These are phyloP conservation scores for Cyprinodon variegatus DNA, from an alignment of 2,113 vertebrate species.

Conservation along the genomic window DNA sequence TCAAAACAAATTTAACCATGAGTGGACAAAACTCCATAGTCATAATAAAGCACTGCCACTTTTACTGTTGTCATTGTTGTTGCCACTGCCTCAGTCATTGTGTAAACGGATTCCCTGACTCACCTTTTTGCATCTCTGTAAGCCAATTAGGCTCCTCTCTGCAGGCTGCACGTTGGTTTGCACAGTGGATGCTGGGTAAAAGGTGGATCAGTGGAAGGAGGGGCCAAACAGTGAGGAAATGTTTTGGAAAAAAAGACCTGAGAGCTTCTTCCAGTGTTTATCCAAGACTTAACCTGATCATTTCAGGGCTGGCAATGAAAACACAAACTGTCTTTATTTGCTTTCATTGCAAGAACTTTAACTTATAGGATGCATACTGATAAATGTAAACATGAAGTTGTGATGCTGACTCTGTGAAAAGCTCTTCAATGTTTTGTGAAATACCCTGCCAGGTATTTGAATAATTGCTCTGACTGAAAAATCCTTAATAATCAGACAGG, in stretches of 20 bases:
- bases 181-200: conserved; percentile 25
- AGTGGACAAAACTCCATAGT: conserved; percentile 16
- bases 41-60: conserved; percentile 10
- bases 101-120: conserved; percentile 76
- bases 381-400: too few species aligned
- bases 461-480: too few species aligned
- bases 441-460: too few species aligned
- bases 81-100: conserved; percentile 47
- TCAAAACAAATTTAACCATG: neutral
- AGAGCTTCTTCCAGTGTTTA: neutral
- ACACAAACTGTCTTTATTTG: too few species aligned
- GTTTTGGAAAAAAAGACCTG: neutral
- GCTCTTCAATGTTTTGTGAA: too few species aligned
- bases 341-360: too few species aligned
- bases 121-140: conserved; percentile 74
- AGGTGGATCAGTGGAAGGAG: conserved; percentile 20
- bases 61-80: conserved; percentile 42
- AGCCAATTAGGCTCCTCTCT: conserved; percentile 70
- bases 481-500: too few species aligned
- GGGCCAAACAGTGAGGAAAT: conserved; percentile 1
- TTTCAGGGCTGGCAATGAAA: neutral
- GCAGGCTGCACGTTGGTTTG: conserved; percentile 43
- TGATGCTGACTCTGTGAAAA: too few species aligned
- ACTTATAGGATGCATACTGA: too few species aligned
- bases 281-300: neutral